phyloP scores from a whole-genome alignment of 2,888 invertebrate genomes.

The Carcina quercana region DNA sequence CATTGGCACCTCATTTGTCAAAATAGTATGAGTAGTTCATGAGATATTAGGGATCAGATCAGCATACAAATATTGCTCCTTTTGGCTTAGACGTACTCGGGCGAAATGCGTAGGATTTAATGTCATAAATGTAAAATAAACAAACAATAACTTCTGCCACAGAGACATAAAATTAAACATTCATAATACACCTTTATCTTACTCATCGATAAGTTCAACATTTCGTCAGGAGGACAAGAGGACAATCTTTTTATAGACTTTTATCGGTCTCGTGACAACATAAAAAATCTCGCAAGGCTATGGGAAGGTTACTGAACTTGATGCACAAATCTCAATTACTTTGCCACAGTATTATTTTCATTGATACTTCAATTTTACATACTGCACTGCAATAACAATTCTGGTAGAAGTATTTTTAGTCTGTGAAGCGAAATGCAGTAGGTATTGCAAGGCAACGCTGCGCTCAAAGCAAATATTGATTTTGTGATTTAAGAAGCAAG shows the following conservation, averaged over 20 bases:
- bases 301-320: conserved; percentile 13
- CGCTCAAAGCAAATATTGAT: conserved; percentile 32
- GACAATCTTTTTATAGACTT: conserved; percentile 32
- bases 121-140: no score
- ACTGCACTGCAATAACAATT: not conserved
- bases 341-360: conserved; percentile 10
- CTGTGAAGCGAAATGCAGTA: conserved; percentile 13
- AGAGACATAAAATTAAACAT: no score
- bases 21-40: no score
- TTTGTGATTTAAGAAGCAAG: conserved; percentile 36
- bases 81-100: no score
- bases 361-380: not conserved
- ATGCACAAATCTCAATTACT: conserved; percentile 2
- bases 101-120: no score
- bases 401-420: conserved; percentile 5
- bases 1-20: no score
- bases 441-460: conserved; percentile 7
- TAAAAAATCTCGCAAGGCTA: conserved; percentile 29
- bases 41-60: no score
- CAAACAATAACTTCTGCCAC: no score
- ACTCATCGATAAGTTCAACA: conserved; percentile 20
- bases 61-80: no score
- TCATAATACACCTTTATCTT: no score
- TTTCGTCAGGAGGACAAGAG: conserved; percentile 24
- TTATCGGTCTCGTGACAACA: conserved; percentile 26